A percentile compares a stretch with the other conserved stretches of the same genome.
These are phyloP conservation scores for Sebastes nivosus DNA, from an alignment of 2,797 vertebrate species.

Conservation along the genomic window DNA sequence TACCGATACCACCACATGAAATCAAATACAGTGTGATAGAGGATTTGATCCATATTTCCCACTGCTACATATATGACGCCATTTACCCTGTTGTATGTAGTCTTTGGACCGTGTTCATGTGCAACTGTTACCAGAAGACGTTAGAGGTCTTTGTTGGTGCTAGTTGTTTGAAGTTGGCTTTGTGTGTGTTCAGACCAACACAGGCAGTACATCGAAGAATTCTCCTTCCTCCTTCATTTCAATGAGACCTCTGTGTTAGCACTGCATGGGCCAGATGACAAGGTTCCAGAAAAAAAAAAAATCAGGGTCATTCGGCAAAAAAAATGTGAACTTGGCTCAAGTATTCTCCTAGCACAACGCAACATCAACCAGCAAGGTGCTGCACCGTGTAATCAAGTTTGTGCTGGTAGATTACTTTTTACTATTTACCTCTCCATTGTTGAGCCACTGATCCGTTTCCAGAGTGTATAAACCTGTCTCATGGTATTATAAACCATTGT, in stretches of 20 bases:
- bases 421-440: not conserved
- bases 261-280: not conserved
- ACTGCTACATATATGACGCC: not conserved
- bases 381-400: not conserved
- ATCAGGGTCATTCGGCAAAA: not conserved
- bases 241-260: not conserved
- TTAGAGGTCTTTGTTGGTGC: not conserved
- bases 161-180: not conserved
- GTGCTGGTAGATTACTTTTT: not conserved
- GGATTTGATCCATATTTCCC: not conserved
- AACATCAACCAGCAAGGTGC: not conserved
- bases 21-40: not conserved
- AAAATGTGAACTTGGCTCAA: not conserved
- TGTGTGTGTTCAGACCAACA: not conserved
- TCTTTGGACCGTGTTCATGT: not conserved
- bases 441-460: not conserved
- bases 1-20: not conserved
- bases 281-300: not conserved
- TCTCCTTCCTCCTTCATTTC: not conserved
- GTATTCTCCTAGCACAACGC: not conserved
- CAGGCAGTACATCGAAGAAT: not conserved
- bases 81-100: not conserved
- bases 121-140: not conserved
- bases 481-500: not conserved
- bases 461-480: not conserved